These are phyloP conservation scores for Garrulus glandarius DNA, from an alignment of 2,797 vertebrate genomes.

Conservation along the genomic window DNA sequence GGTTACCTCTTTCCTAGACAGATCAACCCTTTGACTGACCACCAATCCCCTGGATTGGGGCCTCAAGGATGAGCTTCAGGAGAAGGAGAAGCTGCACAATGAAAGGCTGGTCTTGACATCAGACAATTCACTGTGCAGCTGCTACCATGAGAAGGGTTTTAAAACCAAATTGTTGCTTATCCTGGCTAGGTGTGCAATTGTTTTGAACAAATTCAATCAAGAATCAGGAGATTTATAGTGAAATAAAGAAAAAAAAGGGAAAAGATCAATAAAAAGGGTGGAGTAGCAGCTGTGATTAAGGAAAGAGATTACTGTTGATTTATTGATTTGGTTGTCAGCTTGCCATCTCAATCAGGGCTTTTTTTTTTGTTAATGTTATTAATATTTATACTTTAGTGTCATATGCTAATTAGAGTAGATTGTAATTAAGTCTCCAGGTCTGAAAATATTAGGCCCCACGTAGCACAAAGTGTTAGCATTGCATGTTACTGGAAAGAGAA, in stretches of 20 bases:
- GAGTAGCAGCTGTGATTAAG: conserved; percentile 27
- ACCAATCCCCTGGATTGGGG: neutral
- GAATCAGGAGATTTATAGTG: conserved; percentile 23
- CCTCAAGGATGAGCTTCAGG: neutral
- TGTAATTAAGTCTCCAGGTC: neutral
- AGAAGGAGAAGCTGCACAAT: neutral
- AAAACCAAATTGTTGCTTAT: neutral
- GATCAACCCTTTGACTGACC: neutral
- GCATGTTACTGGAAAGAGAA: neutral
- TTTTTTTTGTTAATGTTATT: neutral
- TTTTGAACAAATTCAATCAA: conserved; percentile 21
- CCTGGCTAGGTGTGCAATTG: neutral
- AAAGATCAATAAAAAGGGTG: conserved; percentile 35
- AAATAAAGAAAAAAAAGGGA: neutral
- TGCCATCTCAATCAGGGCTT: conserved; percentile 15
- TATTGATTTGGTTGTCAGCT: conserved; percentile 13
- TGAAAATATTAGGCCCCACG: neutral
- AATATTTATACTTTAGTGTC: conserved; percentile 23
- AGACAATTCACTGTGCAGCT: neutral
- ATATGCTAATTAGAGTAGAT: neutral
- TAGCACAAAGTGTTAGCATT: neutral
- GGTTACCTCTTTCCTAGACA: neutral
- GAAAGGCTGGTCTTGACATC: neutral
- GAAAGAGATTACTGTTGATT: conserved; percentile 36
- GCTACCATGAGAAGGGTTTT: neutral